Percentiles rank a stretch among this genome's conserved stretches.
Conservation (phyloP, 2,888 invertebrate species). For the Iphiclides podalirius region DNA sequence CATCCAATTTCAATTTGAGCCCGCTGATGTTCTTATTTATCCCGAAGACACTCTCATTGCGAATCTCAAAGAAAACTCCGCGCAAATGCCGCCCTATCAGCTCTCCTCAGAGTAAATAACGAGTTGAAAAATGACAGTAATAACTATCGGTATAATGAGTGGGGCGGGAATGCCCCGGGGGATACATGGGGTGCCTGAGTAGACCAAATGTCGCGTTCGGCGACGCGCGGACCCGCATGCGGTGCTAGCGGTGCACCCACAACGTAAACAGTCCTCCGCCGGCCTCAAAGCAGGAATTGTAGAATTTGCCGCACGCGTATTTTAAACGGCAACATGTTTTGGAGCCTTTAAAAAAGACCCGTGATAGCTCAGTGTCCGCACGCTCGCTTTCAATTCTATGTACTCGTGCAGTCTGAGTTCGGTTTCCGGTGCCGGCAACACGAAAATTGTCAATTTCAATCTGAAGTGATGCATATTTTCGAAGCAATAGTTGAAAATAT, state of each 20-base stretch:
- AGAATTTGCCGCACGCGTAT: neutral
- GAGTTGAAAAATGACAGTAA: constrained; percentile 80
- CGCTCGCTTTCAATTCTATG: too few relatives aligned
- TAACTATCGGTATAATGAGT: constrained; percentile 78
- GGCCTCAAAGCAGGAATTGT: constrained; percentile 2
- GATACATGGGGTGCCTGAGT: constrained; percentile 64
- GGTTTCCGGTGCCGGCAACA: too few relatives aligned
- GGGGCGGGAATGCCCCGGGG: constrained; percentile 74
- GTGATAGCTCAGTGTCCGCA: too few relatives aligned
- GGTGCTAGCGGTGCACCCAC: constrained; percentile 30
- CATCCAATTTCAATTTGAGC: constrained; percentile 71
- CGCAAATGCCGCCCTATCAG: constrained; percentile 77
- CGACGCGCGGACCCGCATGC: constrained; percentile 36
- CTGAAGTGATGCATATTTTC: too few relatives aligned
- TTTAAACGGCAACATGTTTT: neutral
- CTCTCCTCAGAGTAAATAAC: constrained; percentile 77
- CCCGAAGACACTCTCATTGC: constrained; percentile 57
- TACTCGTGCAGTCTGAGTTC: too few relatives aligned
- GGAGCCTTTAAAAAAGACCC: neutral
- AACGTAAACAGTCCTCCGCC: constrained; percentile 48
- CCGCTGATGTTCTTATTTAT: constrained; percentile 53
- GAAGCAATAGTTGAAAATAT: too few relatives aligned
- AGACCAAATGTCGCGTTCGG: constrained; percentile 69
- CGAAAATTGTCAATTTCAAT: too few relatives aligned
- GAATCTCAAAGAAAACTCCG: constrained; percentile 64